Evolutionary conservation across 2,797 vertebrate genomes (phyloP).

Genomic region (Enteromius mattozi): DNA sequence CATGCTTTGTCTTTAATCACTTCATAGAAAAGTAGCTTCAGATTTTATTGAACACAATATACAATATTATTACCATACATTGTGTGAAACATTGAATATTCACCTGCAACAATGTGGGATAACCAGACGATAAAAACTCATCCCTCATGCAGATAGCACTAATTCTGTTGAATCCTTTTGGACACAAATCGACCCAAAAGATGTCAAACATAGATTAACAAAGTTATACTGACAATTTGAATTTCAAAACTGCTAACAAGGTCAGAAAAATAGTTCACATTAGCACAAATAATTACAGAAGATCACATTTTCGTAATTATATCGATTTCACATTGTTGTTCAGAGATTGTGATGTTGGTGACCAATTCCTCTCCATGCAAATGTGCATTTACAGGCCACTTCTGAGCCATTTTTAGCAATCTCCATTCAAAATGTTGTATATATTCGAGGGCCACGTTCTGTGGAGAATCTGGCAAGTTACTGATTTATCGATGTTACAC

Average conservation of each 20-base stretch:
- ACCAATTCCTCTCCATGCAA: slow-evolving; percentile 71
- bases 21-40: slow-evolving; percentile 98
- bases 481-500: slow-evolving; percentile 56
- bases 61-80: slow-evolving; percentile 97
- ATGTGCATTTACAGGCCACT: slow-evolving; percentile 63
- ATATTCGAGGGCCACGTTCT: slow-evolving; percentile 62
- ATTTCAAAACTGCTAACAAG: slow-evolving; percentile 87
- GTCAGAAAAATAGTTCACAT: slow-evolving; percentile 90
- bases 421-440: slow-evolving; percentile 68
- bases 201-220: slow-evolving; percentile 88
- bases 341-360: slow-evolving; percentile 78
- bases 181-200: slow-evolving; percentile 88
- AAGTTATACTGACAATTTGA: slow-evolving; percentile 87
- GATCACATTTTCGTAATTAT: slow-evolving; percentile 85
- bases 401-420: slow-evolving; percentile 70
- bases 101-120: slow-evolving; percentile 89
- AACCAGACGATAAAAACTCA: slow-evolving; percentile 87
- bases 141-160: slow-evolving; percentile 94
- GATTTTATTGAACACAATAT: slow-evolving; percentile 98
- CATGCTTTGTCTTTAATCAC: slow-evolving; percentile 96
- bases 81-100: slow-evolving; percentile 92
- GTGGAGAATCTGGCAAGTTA: slow-evolving; percentile 48
- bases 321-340: slow-evolving; percentile 86
- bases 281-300: slow-evolving; percentile 88
- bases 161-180: slow-evolving; percentile 83